A percentile compares a stretch with the other conserved stretches of the same genome.
Evolutionary conservation across 1,140 invertebrate species (phyloP).

Genomic region (Apocrypta bakeri): DNA sequence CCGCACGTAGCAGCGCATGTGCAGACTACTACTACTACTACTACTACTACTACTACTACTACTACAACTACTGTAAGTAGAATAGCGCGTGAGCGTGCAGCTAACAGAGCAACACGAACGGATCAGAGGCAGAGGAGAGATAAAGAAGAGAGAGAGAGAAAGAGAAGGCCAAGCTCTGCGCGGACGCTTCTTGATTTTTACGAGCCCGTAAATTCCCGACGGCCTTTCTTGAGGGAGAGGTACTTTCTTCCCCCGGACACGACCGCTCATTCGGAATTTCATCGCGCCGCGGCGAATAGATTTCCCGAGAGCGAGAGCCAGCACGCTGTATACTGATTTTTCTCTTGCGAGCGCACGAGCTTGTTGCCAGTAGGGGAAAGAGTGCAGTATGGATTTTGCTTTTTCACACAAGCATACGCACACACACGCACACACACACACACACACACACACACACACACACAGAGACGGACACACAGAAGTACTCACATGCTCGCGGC

Average conservation of each 20-base stretch:
- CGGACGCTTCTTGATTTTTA: conserved; percentile 75
- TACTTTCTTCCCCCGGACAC: conserved; percentile 40
- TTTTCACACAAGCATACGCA: no score
- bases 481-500: no score
- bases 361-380: background rate
- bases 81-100: conserved; percentile 45
- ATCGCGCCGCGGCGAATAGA: conserved; percentile 58
- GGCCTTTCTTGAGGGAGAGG: conserved; percentile 31
- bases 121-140: conserved; percentile 37
- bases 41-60: conserved; percentile 8
- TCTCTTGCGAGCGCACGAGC: background rate
- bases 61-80: conserved; percentile 42
- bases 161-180: conserved; percentile 67
- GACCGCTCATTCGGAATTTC: conserved; percentile 65
- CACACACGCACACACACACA: no score
- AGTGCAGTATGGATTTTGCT: background rate
- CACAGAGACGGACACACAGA: no score
- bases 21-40: conserved; percentile 23
- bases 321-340: conserved; percentile 45
- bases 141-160: conserved; percentile 49
- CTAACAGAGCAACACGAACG: conserved; percentile 43
- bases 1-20: conserved; percentile 18
- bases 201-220: conserved; percentile 72
- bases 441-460: no score
- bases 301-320: conserved; percentile 43